Evolutionary conservation across 1,140 invertebrate species (phyloP), one percentile per base, ranked within the genome.

Genomic region (Semibalanus balanoides): DNA sequence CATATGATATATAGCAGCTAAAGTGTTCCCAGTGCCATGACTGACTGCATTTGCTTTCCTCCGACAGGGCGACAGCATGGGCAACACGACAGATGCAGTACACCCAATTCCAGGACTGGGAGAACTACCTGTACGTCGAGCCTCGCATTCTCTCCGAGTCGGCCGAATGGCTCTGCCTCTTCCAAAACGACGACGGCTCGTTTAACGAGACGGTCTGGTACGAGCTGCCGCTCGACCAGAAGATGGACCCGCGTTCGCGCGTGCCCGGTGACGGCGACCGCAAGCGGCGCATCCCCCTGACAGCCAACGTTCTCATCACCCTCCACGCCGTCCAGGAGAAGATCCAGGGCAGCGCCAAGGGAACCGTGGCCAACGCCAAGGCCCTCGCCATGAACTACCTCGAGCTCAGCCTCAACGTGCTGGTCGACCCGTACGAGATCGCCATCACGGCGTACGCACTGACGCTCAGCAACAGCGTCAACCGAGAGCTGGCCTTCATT

Each of bases 371-470:
- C 74, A 75, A 27, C 29, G 77, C 77, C 28, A 76, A 51, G 31
- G 40, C 74, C 0, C 73, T 40, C 11, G 77, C 77, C 73, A 78
- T 30, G 0, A 51, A 74, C 74, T 78, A 71, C 78, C 79, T 88
- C 31, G 86, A 86, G 77, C 80, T 79, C 29, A 77, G 82, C 30
- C 75, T 87, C 28, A 51, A 80, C 19, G 74, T 79, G 28, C 43
- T 86, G 29, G 78, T 70, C 14, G 85, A 87, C 80, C 81, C 85
- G 0, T 87, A 86, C 78, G 83, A 85, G 74, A 76, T 87, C 40
- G 84, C 87, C 5, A 83, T 88, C 73, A 82, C 84, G 19, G 80
- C 86, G 0, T 87, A 87, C 80, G 85, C 86, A n/a, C 79, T 88
- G 25, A 82, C 83, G 3, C 71, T 85, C 27, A 78, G 81, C 28